Percentiles rank a stretch among this genome's conserved stretches.
Evolutionary conservation across 1,140 invertebrate genomes (phyloP).

Genomic region (Apis laboriosa): DNA sequence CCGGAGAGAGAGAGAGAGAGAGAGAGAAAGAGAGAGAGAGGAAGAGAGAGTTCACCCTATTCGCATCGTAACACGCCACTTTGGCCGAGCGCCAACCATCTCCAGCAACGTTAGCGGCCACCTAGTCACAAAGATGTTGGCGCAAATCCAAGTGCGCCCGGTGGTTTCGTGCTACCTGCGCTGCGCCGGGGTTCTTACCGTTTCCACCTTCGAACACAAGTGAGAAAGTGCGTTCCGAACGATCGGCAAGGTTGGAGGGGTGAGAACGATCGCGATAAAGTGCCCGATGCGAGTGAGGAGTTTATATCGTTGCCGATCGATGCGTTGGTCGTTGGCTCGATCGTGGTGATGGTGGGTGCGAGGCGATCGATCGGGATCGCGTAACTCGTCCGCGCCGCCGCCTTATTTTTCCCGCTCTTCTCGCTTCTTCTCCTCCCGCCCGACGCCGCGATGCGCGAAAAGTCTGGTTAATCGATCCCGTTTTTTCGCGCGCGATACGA

Average conservation of each 20-base stretch:
- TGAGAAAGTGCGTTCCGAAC: neutral
- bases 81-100: constrained; percentile 43
- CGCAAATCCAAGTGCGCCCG: constrained; percentile 48
- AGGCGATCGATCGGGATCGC: neutral
- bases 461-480: neutral
- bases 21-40: no score
- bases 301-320: neutral
- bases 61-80: constrained; percentile 24
- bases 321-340: neutral
- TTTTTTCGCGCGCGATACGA: neutral
- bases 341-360: constrained; percentile 15
- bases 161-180: constrained; percentile 28
- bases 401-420: neutral
- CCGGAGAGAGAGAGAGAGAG: neutral
- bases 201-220: neutral
- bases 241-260: neutral
- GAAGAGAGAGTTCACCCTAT: constrained; percentile 1
- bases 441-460: no score
- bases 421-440: no score
- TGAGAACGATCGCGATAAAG: constrained; percentile 11
- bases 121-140: constrained; percentile 54
- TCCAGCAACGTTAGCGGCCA: constrained; percentile 10
- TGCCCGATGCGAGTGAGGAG: constrained; percentile 18
- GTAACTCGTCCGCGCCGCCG: no score
- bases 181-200: neutral